Evolutionary conservation across 1,140 invertebrate species (phyloP), one percentile per base, ranked within the genome.

Genomic region (Drosophila varians): DNA sequence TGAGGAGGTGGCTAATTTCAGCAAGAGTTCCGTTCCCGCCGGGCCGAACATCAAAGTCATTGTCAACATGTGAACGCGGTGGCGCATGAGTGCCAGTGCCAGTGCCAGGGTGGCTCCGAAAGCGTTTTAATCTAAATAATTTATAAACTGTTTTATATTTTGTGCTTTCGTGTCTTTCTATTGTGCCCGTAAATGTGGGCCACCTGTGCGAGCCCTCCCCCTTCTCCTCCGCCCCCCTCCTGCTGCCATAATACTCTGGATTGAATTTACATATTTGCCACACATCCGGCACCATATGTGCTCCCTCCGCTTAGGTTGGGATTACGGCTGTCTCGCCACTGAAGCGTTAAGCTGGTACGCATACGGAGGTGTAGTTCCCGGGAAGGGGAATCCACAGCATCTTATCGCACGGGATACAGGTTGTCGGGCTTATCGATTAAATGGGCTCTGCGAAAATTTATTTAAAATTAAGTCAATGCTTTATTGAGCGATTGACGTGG

Each of bases 231-330:
- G n/a, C n/a, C n/a, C n/a, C 52, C 61, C 31, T 43, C n/a, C 21
- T 31, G 25, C 7, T 42, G 34, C 46, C 48, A 14, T 42, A 48
- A 64, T 43, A 64, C 60, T 48, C 40, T 36, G 82, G 62, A 73
- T 84, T 80, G 74, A 61, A 87, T 84, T 84, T 87, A 80, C 80
- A 84, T 84, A 84, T 84, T 77, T 66, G 9, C 28, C 28, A 31
- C n/a, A 52, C 75, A 76, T 65, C 38, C 61, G 49, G 58, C 36
- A 3, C 46, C 62, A 66, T 45, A 66, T 73, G 36, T 60, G 49
- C 40, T 18, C 43, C n/a, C 38, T 16, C 23, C 26, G 28, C 38
- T 56, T 40, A 43, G 65, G 38, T 45, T 26, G 47, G 60, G 54
- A 65, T 71, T 47, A 74, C 40, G 43, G 54, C 54, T 71, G 68